phyloP scores from a whole-genome alignment of 1,140 invertebrate genomes.

The Odontomachus brunneus region DNA sequence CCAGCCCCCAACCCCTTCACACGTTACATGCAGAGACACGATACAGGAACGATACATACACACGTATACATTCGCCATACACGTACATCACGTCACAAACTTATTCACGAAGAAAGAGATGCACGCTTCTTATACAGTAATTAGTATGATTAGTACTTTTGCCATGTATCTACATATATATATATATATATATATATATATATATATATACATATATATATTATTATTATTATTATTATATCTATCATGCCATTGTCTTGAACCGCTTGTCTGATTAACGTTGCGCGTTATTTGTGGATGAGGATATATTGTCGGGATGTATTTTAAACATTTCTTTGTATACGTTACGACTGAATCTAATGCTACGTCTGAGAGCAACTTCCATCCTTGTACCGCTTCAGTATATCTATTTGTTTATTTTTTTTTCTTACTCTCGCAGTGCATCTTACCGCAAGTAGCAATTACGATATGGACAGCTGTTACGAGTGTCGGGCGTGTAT shows the following conservation, averaged over 20 bases:
- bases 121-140: constrained; percentile 74
- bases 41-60: constrained; percentile 4
- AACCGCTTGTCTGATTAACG: constrained; percentile 71
- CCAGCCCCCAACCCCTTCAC: not conserved
- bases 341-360: constrained; percentile 57
- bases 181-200: constrained; percentile 42
- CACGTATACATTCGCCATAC: not conserved
- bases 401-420: constrained; percentile 60
- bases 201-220: constrained; percentile 47
- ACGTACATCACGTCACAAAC: constrained; percentile 27
- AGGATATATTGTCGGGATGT: constrained; percentile 63
- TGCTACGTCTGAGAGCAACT: constrained; percentile 51
- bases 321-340: constrained; percentile 56
- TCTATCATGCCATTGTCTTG: constrained; percentile 74
- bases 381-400: constrained; percentile 55
- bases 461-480: constrained; percentile 61
- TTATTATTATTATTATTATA: constrained; percentile 72
- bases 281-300: constrained; percentile 68
- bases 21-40: constrained; percentile 6
- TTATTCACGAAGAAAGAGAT: constrained; percentile 71
- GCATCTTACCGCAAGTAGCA: constrained; percentile 62
- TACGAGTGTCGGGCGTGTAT: constrained; percentile 62
- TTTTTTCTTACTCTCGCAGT: constrained; percentile 52
- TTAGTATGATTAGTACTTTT: constrained; percentile 66
- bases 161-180: constrained; percentile 59